Evolutionary conservation across 2,797 vertebrate species (phyloP), one percentile per base, ranked within the genome.

Genomic region (Hoplostethus atlanticus): DNA sequence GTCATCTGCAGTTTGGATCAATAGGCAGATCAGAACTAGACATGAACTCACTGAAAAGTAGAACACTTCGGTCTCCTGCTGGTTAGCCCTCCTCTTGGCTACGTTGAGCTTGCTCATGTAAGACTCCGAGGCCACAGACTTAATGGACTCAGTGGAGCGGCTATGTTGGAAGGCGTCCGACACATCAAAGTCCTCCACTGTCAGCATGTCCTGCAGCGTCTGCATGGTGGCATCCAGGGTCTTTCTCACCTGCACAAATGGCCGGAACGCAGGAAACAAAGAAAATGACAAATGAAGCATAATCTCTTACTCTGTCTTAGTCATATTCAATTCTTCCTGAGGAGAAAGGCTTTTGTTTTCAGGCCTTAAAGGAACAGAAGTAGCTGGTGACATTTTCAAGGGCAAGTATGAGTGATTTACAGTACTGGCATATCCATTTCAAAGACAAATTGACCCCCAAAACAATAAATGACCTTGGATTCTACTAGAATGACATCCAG

Each of bases 221-320:
- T 99, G 98, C 98, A 99, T 98, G 6, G 97, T 99, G 81, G 98
- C 98, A 36, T 99, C 98, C 94, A 99, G 93, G 12, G 98, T 99
- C 91, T 99, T 99, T 75, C 97, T 96, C 59, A 99, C 97, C 98
- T 99, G 77, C 44, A 71, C 38, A 61, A 64, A 75, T 58, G 55
- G 31, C n/a, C 28, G 21, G 2, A 60, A 31, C n/a, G 13, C 6
- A 30, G 48, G 31, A 28, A 69, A 13, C 21, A 64, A 36, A 34
- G 30, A 64, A 56, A 15, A 74, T 70, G 71, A 84, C 42, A 69
- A 77, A 82, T 73, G 65, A 79, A 44, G 54, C 68, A 53, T 65
- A 30, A 38, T 34, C 53, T 72, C 25, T 16, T 36, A 42, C n/a
- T 61, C 55, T 8, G 12, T 64, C 61, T 38, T n/a, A 4, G 0